phyloP scores from a whole-genome alignment of 2,797 vertebrate species.

The Acridotheres tristis region DNA sequence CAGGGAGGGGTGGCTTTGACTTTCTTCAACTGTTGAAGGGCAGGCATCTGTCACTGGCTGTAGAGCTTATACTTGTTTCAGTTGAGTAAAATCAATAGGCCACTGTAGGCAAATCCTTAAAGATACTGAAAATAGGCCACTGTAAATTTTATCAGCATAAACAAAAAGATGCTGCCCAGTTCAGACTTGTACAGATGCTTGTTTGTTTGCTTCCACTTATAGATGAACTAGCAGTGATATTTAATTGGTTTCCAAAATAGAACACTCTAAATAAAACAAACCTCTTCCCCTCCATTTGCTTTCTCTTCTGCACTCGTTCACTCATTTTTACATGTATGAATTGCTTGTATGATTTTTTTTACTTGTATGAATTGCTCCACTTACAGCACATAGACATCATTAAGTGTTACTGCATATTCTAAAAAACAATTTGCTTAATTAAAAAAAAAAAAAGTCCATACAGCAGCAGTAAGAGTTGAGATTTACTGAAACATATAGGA shows the following conservation, averaged over 20 bases:
- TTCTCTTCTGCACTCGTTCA: background rate
- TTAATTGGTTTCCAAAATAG: constrained; percentile 21
- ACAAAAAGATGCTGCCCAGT: background rate
- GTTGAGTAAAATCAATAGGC: background rate
- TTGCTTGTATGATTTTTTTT: background rate
- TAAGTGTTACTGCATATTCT: background rate
- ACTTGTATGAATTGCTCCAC: background rate
- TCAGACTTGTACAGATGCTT: background rate
- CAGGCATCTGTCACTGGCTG: background rate
- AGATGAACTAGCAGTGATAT: background rate
- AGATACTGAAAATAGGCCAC: background rate
- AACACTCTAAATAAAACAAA: background rate
- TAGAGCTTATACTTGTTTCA: background rate
- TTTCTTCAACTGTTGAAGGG: background rate
- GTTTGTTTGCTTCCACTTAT: constrained; percentile 4
- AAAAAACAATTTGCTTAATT: background rate
- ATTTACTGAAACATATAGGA: background rate
- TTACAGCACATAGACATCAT: background rate
- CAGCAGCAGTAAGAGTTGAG: background rate
- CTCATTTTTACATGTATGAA: background rate
- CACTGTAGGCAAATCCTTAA: background rate
- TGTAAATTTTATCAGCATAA: background rate
- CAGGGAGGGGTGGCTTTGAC: background rate
- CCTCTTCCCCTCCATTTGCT: background rate
- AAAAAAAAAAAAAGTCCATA: background rate